Evolutionary conservation across 2,113 vertebrate species (phyloP).

Genomic region (Orycteropus afer): DNA sequence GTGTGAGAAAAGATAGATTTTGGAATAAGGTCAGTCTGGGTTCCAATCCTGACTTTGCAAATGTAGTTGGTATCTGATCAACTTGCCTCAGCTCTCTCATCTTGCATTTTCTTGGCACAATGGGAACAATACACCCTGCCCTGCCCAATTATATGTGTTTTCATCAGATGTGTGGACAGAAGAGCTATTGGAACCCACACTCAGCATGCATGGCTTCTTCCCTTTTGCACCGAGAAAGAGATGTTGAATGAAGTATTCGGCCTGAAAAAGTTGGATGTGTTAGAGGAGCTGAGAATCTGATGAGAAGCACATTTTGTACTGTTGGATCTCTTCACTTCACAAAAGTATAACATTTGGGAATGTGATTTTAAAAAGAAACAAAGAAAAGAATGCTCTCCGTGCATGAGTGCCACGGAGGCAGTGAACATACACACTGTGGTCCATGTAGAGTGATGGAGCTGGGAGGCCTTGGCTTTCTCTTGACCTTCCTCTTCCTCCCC

Average conservation of each 20-base stretch:
- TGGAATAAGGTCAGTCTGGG: not conserved
- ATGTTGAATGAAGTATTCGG: not conserved
- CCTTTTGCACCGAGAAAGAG: not conserved
- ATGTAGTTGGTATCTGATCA: not conserved
- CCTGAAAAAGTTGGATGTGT: not conserved
- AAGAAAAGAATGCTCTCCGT: not conserved
- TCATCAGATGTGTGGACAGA: not conserved
- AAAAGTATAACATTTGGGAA: not conserved
- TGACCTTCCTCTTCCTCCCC: not conserved
- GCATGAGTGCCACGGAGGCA: not conserved
- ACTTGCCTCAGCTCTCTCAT: not conserved
- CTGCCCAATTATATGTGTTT: not conserved
- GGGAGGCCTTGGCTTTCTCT: not conserved
- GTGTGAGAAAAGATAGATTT: too few relatives aligned
- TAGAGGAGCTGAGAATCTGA: not conserved
- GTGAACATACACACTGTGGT: not conserved
- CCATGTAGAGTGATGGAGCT: not conserved
- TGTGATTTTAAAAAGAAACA: not conserved
- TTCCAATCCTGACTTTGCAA: not conserved
- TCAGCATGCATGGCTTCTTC: not conserved
- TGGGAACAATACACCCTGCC: not conserved
- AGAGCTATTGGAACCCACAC: not conserved
- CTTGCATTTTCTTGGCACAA: too few relatives aligned
- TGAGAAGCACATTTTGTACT: slow-evolving; percentile 60
- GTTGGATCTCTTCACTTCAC: slow-evolving; percentile 24